phyloP scores from a whole-genome alignment of 2,888 invertebrate species.

The Agriotes lineatus region DNA sequence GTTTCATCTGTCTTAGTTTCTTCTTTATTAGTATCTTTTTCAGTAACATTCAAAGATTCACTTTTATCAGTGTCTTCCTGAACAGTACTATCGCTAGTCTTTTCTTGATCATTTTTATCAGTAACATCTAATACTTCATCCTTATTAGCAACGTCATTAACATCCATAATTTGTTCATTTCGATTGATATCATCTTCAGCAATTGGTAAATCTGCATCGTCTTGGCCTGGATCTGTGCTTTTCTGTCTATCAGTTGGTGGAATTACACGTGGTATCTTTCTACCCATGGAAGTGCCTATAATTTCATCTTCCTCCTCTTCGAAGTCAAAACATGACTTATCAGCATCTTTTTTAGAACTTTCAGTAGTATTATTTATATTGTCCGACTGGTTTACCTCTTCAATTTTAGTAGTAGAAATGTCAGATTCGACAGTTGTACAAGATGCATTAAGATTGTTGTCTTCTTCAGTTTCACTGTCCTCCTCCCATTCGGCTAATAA shows the following conservation, averaged over 20 bases:
- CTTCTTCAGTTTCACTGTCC: conserved; percentile 64
- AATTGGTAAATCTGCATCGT: conserved; percentile 57
- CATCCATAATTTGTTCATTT: conserved; percentile 8
- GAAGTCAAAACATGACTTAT: conserved; percentile 82
- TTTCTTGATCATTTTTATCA: too few species aligned
- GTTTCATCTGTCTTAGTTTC: too few species aligned
- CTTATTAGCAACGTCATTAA: not conserved
- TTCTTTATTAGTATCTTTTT: conserved; percentile 30
- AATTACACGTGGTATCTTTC: conserved; percentile 76
- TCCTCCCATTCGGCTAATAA: conserved; percentile 85
- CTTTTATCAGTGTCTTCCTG: not conserved
- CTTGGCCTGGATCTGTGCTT: conserved; percentile 63
- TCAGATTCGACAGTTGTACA: conserved; percentile 49
- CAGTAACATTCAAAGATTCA: not conserved
- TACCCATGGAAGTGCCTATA: conserved; percentile 66
- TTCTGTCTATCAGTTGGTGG: conserved; percentile 62
- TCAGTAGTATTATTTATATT: not conserved
- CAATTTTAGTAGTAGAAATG: conserved; percentile 36
- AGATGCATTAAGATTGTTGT: conserved; percentile 17
- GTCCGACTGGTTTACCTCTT: not conserved
- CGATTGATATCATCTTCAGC: conserved; percentile 15
- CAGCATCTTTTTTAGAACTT: conserved; percentile 48
- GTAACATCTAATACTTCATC: too few species aligned
- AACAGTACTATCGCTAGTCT: too few species aligned
- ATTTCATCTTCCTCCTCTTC: conserved; percentile 77